phyloP scores from a whole-genome alignment of 1,140 invertebrate genomes.

The Atopsyche davidsoni region DNA sequence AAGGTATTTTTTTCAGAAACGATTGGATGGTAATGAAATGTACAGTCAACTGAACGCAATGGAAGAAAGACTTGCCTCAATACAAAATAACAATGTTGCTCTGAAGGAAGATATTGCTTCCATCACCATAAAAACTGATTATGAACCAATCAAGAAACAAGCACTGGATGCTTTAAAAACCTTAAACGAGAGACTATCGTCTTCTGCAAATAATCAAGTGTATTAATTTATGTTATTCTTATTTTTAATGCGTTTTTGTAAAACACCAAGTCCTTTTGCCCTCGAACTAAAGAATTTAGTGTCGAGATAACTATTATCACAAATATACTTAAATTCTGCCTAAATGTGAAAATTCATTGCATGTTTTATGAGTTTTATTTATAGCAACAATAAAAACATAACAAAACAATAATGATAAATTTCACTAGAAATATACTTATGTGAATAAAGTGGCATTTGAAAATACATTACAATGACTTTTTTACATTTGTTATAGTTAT shows the following conservation, averaged over 20 bases:
- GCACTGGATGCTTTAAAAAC: slow-evolving; percentile 33
- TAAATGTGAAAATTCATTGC: too few species aligned
- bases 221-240: neutral
- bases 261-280: neutral
- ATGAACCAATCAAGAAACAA: slow-evolving; percentile 50
- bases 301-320: neutral
- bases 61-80: slow-evolving; percentile 58
- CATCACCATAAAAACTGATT: slow-evolving; percentile 60
- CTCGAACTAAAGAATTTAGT: neutral
- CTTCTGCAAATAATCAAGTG: slow-evolving; percentile 17
- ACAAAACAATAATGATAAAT: too few species aligned
- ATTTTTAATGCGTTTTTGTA: neutral
- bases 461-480: too few species aligned
- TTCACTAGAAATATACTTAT: too few species aligned
- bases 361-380: too few species aligned
- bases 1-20: slow-evolving; percentile 42
- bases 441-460: too few species aligned
- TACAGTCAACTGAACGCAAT: slow-evolving; percentile 56
- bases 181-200: slow-evolving; percentile 23
- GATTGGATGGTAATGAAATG: slow-evolving; percentile 63
- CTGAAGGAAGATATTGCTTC: slow-evolving; percentile 58
- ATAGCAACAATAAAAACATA: too few species aligned
- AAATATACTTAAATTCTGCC: too few species aligned
- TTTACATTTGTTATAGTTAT: too few species aligned
- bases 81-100: slow-evolving; percentile 60